Percentiles rank a stretch among this genome's conserved stretches.
Conservation (phyloP, 2,113 vertebrate genomes). For the Zapus hudsonius region DNA sequence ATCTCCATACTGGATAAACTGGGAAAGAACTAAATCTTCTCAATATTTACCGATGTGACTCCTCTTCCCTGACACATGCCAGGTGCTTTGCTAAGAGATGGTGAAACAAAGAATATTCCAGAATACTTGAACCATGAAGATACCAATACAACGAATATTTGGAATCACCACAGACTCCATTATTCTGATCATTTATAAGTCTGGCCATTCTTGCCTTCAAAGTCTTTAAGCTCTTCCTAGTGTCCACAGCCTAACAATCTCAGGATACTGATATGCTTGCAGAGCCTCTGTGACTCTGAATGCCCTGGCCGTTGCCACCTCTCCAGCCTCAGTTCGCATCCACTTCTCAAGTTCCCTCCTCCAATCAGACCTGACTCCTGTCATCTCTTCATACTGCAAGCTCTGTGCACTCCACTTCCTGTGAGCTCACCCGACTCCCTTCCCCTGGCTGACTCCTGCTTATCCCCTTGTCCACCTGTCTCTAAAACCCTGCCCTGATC, state of each 20-base stretch:
- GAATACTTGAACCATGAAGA: neutral
- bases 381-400: neutral
- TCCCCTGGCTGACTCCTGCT: neutral
- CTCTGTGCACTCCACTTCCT: neutral
- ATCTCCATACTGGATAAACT: neutral
- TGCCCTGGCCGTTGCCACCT: neutral
- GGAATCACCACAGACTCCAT: neutral
- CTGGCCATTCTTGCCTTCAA: neutral
- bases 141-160: no score
- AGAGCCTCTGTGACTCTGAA: no score
- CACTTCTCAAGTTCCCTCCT: neutral
- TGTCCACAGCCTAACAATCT: neutral
- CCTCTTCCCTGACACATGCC: neutral
- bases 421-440: neutral
- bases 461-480: neutral
- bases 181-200: neutral
- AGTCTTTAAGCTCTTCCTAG: neutral
- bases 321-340: neutral
- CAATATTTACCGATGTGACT: neutral
- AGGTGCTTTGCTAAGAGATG: neutral
- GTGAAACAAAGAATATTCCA: neutral
- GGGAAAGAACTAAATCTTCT: neutral
- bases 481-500: neutral
- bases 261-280: neutral
- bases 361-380: neutral